Evolutionary conservation across 2,113 vertebrate species (phyloP).

Genomic region (Amphilophus citrinellus): DNA sequence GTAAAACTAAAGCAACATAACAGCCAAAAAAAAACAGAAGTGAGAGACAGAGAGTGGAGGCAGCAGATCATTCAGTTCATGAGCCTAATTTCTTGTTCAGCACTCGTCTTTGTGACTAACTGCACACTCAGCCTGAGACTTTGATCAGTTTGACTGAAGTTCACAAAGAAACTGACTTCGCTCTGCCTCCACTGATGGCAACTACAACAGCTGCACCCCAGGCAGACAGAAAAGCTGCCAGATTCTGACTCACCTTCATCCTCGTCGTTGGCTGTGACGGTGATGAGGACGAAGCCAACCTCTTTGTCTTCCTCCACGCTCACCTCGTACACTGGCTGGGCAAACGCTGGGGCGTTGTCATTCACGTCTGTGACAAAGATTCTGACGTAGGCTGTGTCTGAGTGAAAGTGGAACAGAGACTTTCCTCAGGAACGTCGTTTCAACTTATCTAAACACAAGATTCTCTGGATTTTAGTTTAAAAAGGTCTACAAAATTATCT

Average conservation of each 20-base stretch:
- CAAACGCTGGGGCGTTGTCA: slow-evolving; percentile 88
- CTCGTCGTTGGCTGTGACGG: slow-evolving; percentile 88
- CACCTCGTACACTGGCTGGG: slow-evolving; percentile 82
- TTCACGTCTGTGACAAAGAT: slow-evolving; percentile 90
- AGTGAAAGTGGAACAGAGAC: not conserved
- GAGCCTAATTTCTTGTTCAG: not conserved
- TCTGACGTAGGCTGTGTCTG: slow-evolving; percentile 89
- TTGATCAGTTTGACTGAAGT: slow-evolving; percentile 14
- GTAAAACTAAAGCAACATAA: too few species aligned
- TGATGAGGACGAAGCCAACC: slow-evolving; percentile 87
- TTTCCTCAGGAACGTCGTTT: not conserved
- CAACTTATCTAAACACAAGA: not conserved
- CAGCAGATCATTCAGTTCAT: not conserved
- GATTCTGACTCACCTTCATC: slow-evolving; percentile 86
- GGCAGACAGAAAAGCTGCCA: not conserved
- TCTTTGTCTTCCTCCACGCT: slow-evolving; percentile 89
- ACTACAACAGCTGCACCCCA: not conserved
- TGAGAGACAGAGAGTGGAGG: not conserved
- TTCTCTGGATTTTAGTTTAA: not conserved
- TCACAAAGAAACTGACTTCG: not conserved
- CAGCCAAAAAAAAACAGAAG: not conserved
- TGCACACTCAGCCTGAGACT: not conserved
- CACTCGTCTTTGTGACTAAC: not conserved
- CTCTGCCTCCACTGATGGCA: not conserved
- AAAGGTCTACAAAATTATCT: not conserved